These are phyloP conservation scores for Hypothenemus hampei DNA, from an alignment of 1,140 invertebrate species.

Conservation along the genomic window DNA sequence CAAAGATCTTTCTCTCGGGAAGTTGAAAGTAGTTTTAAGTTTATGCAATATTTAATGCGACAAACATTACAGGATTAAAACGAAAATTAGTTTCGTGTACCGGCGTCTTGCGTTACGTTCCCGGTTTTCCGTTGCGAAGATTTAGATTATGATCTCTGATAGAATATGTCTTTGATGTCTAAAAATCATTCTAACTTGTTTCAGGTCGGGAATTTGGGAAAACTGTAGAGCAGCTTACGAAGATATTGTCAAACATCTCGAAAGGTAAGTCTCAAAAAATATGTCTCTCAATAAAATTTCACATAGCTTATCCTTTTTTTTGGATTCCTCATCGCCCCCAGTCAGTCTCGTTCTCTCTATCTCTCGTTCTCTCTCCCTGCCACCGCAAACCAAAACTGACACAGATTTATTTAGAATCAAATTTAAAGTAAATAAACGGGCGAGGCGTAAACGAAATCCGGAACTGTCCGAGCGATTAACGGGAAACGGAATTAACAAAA, in stretches of 20 bases:
- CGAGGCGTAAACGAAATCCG: conserved; percentile 31
- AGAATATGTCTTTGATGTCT: too few species aligned
- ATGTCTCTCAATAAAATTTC: neutral
- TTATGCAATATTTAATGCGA: conserved; percentile 34
- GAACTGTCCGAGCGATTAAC: conserved; percentile 44
- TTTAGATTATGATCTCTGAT: too few species aligned
- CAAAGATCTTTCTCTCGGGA: conserved; percentile 23
- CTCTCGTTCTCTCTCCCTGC: neutral
- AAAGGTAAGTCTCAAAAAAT: conserved; percentile 78
- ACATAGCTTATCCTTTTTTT: neutral
- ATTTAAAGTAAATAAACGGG: conserved; percentile 28
- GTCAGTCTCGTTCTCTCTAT: neutral
- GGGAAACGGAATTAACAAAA: conserved; percentile 44
- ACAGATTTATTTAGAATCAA: conserved; percentile 26
- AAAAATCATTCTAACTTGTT: conserved; percentile 25
- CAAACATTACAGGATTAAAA: conserved; percentile 29
- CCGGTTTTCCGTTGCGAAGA: too few species aligned
- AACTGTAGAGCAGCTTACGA: conserved; percentile 89
- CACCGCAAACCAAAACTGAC: conserved; percentile 21
- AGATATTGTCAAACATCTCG: conserved; percentile 88
- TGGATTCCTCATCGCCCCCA: neutral
- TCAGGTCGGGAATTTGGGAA: conserved; percentile 87
- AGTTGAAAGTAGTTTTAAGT: conserved; percentile 27
- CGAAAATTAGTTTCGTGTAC: conserved; percentile 18
- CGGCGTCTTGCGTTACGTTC: too few species aligned